Percentiles rank a stretch among this genome's conserved stretches.
Evolutionary conservation across 2,888 invertebrate species (phyloP).

Genomic region (Formica aserva): DNA sequence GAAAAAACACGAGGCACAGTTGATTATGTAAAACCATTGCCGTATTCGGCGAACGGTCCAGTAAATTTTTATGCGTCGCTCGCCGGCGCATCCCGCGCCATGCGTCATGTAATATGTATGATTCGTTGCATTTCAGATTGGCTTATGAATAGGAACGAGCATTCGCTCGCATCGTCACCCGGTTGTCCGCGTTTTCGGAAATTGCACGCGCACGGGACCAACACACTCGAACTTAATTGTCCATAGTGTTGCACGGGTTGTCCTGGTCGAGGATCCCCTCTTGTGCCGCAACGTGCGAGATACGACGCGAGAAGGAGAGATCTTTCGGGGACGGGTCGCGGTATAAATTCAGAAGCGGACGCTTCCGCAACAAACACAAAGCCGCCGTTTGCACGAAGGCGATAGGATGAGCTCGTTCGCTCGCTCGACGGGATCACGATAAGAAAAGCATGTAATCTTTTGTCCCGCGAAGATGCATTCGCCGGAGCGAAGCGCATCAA

Average conservation of each 20-base stretch:
- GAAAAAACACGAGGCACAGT: neutral
- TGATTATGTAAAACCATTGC: constrained; percentile 40
- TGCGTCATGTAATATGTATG: constrained; percentile 51
- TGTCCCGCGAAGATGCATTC: constrained; percentile 61
- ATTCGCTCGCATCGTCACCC: constrained; percentile 33
- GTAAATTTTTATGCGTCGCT: constrained; percentile 34
- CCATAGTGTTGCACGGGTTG: constrained; percentile 55
- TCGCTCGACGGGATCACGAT: constrained; percentile 62
- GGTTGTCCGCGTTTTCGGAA: constrained; percentile 30
- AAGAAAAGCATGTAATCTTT: constrained; percentile 66
- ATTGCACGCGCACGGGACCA: constrained; percentile 22
- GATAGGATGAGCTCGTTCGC: constrained; percentile 47
- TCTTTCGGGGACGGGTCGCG: constrained; percentile 55
- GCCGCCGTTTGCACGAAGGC: constrained; percentile 49
- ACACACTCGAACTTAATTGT: constrained; percentile 67
- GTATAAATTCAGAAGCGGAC: constrained; percentile 66
- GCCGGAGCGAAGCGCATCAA: constrained; percentile 47
- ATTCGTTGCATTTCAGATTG: constrained; percentile 58
- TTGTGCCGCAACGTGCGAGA: constrained; percentile 57
- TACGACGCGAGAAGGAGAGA: constrained; percentile 44
- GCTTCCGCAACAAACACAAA: constrained; percentile 59
- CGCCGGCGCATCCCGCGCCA: neutral
- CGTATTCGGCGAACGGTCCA: constrained; percentile 20
- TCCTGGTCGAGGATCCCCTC: constrained; percentile 55
- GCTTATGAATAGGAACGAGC: constrained; percentile 32